Base-by-base conservation (phyloP, 2,113 vertebrate genomes). In the Octodon degus region DNA sequence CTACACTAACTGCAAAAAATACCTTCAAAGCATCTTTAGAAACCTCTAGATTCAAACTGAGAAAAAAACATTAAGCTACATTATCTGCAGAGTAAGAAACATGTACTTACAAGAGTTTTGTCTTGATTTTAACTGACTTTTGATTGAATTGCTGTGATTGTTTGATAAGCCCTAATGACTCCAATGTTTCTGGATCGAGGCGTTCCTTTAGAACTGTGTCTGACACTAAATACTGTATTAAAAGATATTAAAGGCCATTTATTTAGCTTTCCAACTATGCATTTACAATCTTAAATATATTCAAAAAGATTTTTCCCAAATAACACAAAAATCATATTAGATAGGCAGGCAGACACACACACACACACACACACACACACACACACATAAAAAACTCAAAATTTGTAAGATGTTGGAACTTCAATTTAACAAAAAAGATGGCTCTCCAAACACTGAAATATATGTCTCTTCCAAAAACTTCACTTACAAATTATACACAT, bases 51-150 rank as follows among this genome's bases (percentile, higher is more conserved):
- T 93, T 96, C 76, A 97, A 97, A 95, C 62, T 76, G 47, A 94
- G 43, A 94, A 89, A 93, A 96, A 92, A 72, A 81, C 30, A 96
- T 81, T 84, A 62, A 94, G 55, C n/a, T 94, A 91, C 25, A 53
- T 96, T 34, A 87, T 96, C 37, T 93, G 20, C 74, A 95, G 87
- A 7, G 82, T 68, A 94, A 97, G 32, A 43, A 80, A 91, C 14
- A 81, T 74, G 43, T 97, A 99, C 99, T 99, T 98, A 99, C 99
- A 99, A 99, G 94, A 99, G 99, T 98, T 99, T 99, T 95, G 99
- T 99, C 98, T 99, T 99, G 98, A 99, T 99, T 99, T 99, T 99
- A 80, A 99, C 99, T 93, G 99, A 99, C 98, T 99, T 99, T 98
- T 99, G 99, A 98, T 99, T 99, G 98, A 99, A 99, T 96, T 99